Conservation (phyloP, 1,140 invertebrate genomes). For the Drosophila kepulauana region DNA sequence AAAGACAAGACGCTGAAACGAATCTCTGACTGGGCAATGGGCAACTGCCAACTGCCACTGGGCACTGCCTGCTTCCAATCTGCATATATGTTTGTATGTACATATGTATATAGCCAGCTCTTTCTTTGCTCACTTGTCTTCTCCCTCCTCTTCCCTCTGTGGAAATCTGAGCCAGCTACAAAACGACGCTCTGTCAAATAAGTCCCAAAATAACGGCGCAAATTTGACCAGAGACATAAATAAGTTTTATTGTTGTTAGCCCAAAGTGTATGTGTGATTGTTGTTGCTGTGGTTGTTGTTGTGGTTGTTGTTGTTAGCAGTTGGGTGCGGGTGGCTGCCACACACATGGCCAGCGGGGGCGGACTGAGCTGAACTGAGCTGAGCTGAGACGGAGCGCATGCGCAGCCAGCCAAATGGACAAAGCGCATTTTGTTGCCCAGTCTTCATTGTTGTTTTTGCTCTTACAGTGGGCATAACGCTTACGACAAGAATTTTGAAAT, state of each 20-base stretch:
- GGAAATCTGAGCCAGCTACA: conserved; percentile 74
- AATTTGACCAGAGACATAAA: conserved; percentile 83
- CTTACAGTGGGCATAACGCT: not conserved
- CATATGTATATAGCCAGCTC: conserved; percentile 10
- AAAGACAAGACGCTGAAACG: conserved; percentile 78
- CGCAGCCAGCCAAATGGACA: conserved; percentile 39
- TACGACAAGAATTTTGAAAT: not conserved
- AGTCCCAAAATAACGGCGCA: conserved; percentile 78
- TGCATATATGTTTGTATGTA: not conserved
- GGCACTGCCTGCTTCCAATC: conserved; percentile 6
- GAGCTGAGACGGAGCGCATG: conserved; percentile 45
- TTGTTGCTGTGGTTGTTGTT: conserved; percentile 27
- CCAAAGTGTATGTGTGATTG: not conserved
- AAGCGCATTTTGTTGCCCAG: conserved; percentile 46
- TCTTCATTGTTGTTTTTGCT: conserved; percentile 4
- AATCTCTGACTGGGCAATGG: conserved; percentile 57
- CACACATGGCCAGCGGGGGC: conserved; percentile 64
- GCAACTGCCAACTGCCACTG: conserved; percentile 23
- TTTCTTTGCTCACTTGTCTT: not conserved
- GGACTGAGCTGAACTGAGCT: conserved; percentile 6
- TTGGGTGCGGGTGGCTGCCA: conserved; percentile 60
- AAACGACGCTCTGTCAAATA: conserved; percentile 82
- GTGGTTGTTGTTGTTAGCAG: conserved; percentile 17
- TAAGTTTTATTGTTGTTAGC: conserved; percentile 79
- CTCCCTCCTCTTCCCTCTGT: not conserved